These are phyloP conservation scores for Tapirus indicus DNA, from an alignment of 2,797 vertebrate genomes.

Conservation along the genomic window DNA sequence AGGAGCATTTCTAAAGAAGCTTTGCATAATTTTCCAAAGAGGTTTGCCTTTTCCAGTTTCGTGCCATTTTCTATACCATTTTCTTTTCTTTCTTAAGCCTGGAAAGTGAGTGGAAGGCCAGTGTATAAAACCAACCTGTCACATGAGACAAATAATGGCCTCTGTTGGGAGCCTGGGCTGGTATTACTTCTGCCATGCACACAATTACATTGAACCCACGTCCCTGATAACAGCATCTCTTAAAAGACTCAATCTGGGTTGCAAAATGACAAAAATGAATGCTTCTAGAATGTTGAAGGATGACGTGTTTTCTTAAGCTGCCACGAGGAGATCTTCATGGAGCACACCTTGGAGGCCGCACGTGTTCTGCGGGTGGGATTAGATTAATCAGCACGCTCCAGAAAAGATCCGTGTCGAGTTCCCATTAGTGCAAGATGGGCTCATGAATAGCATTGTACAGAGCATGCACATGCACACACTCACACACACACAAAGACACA, in stretches of 20 bases:
- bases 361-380: neutral
- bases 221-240: neutral
- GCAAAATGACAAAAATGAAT: neutral
- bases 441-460: accelerated
- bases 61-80: neutral
- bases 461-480: accelerated
- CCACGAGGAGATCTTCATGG: accelerated
- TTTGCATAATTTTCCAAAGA: neutral
- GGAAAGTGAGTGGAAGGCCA: neutral
- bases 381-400: neutral
- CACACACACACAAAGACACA: accelerated
- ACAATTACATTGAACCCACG: neutral
- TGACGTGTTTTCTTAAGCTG: neutral
- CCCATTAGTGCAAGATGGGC: neutral
- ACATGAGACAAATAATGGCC: accelerated
- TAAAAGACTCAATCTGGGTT: neutral
- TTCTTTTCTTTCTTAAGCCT: neutral
- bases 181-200: neutral
- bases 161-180: accelerated
- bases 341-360: accelerated
- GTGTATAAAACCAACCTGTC: neutral
- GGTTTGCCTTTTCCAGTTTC: neutral
- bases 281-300: neutral
- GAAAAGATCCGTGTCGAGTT: accelerated
- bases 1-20: neutral